Base-by-base conservation (phyloP, 1,140 invertebrate species). In the Sycophaga agraensis region DNA sequence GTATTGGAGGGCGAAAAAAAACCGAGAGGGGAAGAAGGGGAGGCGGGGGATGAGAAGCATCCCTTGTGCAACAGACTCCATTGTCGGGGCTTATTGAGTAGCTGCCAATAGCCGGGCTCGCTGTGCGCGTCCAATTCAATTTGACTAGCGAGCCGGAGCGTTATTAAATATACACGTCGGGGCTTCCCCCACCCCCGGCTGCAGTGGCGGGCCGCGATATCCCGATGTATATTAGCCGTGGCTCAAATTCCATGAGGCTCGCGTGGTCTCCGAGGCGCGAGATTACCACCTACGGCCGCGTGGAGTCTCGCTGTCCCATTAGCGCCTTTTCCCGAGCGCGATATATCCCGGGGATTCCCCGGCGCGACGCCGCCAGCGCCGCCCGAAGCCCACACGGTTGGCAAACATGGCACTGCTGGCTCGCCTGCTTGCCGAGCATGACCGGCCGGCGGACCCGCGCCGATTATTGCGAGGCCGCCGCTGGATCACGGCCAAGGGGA, bases 71-170 rank as follows among this genome's bases (percentile, higher is more conserved):
- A 67, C 65, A 69, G 55, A 66, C 50, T 66, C 68, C 60, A 71
- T 71, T 71, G 70, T 71, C 64, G 60, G 39, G 42, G 63, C 70
- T 72, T 70, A 66, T 72, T 70, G 69, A 71, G 68, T 71, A 68
- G 66, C 63, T 71, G 70, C 57, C 60, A 50, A 34, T 46, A 46
- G 40, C 42, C 34, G 0, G 14, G 0, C 28, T n/a, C n/a, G n/a
- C 22, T 5, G 12, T 14, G 2, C 19, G 24, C 35, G 5, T 48
- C 59, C 43, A 58, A 71, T 72, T 71, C 68, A 67, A 68, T 70
- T 70, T 71, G 64, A 71, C 70, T 66, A 57, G 70, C 64, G 66
- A 70, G 63, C 66, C 68, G 53, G 65, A 67, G 69, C 64, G 46
- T 68, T 59, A 43, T 63, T 63, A 39, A 57, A 51, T 58, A 51